phyloP scores from a whole-genome alignment of 1,140 invertebrate species.

The Parasteatoda tepidariorum region DNA sequence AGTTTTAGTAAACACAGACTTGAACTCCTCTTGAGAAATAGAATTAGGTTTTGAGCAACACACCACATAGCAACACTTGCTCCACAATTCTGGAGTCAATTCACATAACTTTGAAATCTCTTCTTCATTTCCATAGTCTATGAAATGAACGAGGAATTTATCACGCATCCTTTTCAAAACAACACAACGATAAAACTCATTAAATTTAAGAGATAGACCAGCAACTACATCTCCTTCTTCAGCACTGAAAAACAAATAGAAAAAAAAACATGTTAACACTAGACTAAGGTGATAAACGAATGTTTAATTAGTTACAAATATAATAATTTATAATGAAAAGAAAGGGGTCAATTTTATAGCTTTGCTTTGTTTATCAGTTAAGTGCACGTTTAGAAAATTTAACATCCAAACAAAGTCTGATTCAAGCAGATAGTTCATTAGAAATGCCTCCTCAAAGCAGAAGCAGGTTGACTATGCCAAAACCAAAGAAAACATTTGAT shows the following conservation, averaged over 20 bases:
- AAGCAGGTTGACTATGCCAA: neutral
- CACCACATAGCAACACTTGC: conserved; percentile 16
- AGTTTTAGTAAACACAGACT: neutral
- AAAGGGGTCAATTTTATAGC: too few relatives aligned
- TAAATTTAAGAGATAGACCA: conserved; percentile 12
- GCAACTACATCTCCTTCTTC: conserved; percentile 45
- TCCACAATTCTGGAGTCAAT: neutral
- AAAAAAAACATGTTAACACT: neutral
- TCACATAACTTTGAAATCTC: conserved; percentile 2
- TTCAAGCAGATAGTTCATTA: too few relatives aligned
- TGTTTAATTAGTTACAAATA: too few relatives aligned
- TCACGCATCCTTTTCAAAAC: conserved; percentile 15
- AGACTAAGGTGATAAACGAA: too few relatives aligned
- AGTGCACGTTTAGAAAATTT: too few relatives aligned
- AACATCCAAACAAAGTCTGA: too few relatives aligned
- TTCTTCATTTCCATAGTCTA: conserved; percentile 51
- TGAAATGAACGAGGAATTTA: conserved; percentile 25
- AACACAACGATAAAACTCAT: conserved; percentile 28
- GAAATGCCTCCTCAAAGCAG: too few relatives aligned
- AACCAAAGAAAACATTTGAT: neutral
- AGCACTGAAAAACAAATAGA: conserved; percentile 8
- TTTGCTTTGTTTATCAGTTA: too few relatives aligned
- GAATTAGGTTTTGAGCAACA: conserved; percentile 10
- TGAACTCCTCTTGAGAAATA: neutral
- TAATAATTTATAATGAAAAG: too few relatives aligned